These are phyloP conservation scores for Siphlonurus alternatus DNA, from an alignment of 2,888 invertebrate genomes.

Conservation along the genomic window DNA sequence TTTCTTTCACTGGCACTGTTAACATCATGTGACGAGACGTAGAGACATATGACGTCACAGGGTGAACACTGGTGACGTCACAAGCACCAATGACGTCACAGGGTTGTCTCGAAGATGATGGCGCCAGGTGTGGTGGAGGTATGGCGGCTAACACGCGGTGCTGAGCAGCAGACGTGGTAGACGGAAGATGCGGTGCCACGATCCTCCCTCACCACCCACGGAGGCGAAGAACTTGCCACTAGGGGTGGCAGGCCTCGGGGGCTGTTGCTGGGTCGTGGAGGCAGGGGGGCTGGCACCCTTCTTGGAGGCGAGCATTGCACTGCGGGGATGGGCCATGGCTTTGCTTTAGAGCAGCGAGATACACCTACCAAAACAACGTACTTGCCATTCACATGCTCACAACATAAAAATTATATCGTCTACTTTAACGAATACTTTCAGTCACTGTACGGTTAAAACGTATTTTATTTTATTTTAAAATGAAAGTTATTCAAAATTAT, in stretches of 20 bases:
- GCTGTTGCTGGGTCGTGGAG: background rate
- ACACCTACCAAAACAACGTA: background rate
- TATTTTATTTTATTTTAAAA: too few relatives aligned
- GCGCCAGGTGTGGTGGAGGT: background rate
- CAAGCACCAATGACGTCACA: background rate
- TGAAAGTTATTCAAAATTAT: too few relatives aligned
- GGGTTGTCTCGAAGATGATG: background rate
- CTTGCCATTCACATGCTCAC: background rate
- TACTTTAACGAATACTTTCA: too few relatives aligned
- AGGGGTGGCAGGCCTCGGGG: background rate
- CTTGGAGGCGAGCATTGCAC: background rate
- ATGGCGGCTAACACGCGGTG: background rate
- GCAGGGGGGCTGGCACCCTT: background rate
- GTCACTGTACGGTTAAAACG: too few relatives aligned
- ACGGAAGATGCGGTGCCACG: constrained; percentile 3
- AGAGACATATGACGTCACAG: too few relatives aligned
- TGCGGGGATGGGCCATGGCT: background rate
- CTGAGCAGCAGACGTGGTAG: background rate
- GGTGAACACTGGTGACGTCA: too few relatives aligned
- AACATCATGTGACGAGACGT: too few relatives aligned
- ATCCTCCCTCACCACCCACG: background rate
- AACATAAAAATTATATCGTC: too few relatives aligned
- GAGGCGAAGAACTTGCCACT: background rate
- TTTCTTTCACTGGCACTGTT: too few relatives aligned
- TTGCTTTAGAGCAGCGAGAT: background rate